Evolutionary conservation across 2,888 invertebrate genomes (phyloP), one percentile per base, ranked within the genome.

Genomic region (Troilus luridus): DNA sequence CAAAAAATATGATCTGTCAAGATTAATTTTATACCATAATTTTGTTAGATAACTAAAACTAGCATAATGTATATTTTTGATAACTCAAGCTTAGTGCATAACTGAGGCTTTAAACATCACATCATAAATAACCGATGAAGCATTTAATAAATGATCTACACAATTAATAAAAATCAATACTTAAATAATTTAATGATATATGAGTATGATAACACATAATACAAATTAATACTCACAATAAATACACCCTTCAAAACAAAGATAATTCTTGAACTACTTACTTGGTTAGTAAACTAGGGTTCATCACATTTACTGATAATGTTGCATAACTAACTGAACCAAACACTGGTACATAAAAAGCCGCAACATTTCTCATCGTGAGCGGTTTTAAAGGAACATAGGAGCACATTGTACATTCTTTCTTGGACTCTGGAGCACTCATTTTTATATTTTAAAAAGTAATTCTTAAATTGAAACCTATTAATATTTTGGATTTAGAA

Each of bases 261-360:
- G 8, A 41, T 17, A 3, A n/a, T 12, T 81, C 21, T 54, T 10
- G 3, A 54, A 81, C 56, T 5, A 85, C 85, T 94, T 94, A 96
- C 97, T 97, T 97, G 93, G 96, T 95, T 93, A 97, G 95, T 93
- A 97, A 94, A 92, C 96, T 95, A 8, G 98, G 98, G 94, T 98
- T 97, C 97, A 98, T 97, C 90, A 98, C 97, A 94, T 97, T 97
- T 88, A 98, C 95, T 88, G 97, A 97, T 90, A 98, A 95, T 72
- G 97, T 96, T 93, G 96, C 96, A 94, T 98, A 98, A 94, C 97
- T 97, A 92, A 95, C 95, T 89, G 96, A 95, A 88, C 98, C 97
- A 94, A 97, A 96, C 91, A 96, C 94, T 81, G 97, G 97, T 93
- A 96, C 95, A 94, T 97, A 98, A 94, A 97, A 96, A 90, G 90